Percentiles rank a stretch among this genome's conserved stretches.
These are phyloP conservation scores for Ceratosolen solmsi DNA, from an alignment of 1,140 invertebrate genomes.

Conservation along the genomic window DNA sequence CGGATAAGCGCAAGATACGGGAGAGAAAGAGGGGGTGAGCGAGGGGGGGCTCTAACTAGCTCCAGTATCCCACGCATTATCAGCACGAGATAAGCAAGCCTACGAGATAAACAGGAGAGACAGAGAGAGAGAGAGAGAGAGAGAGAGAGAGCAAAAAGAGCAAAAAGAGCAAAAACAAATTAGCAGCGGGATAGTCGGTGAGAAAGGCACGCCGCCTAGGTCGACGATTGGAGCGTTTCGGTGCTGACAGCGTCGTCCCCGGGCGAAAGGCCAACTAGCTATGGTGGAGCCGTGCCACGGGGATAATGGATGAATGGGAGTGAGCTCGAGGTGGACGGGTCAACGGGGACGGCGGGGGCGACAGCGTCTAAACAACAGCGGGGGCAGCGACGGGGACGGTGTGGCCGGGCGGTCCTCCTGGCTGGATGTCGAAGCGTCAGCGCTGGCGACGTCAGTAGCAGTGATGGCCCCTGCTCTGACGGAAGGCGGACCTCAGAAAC, in stretches of 20 bases:
- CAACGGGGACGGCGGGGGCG: constrained; percentile 24
- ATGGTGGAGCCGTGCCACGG: constrained; percentile 41
- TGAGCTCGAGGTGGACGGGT: constrained; percentile 66
- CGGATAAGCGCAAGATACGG: background rate
- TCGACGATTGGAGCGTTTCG: no score
- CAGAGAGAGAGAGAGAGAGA: background rate
- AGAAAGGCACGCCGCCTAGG: accelerated
- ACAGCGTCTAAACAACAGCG: constrained; percentile 50
- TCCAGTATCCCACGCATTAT: constrained; percentile 24
- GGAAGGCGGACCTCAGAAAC: constrained; percentile 78
- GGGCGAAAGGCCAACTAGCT: background rate
- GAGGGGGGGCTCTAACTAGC: background rate
- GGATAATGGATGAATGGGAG: constrained; percentile 77
- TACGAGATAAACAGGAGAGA: constrained; percentile 5
- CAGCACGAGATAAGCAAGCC: constrained; percentile 15
- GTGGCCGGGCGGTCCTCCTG: constrained; percentile 66
- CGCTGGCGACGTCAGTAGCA: constrained; percentile 77
- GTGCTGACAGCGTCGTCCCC: background rate
- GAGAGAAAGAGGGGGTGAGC: background rate
- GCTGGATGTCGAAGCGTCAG: constrained; percentile 72
- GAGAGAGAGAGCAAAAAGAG: background rate
- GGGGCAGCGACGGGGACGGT: constrained; percentile 16
- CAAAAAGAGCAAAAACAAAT: background rate
- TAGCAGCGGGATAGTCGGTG: background rate
- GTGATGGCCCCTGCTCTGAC: constrained; percentile 84